These are phyloP conservation scores for Holothuria leucospilota DNA, from an alignment of 53 echinoderm and acorn worm genomes.

Conservation along the genomic window DNA sequence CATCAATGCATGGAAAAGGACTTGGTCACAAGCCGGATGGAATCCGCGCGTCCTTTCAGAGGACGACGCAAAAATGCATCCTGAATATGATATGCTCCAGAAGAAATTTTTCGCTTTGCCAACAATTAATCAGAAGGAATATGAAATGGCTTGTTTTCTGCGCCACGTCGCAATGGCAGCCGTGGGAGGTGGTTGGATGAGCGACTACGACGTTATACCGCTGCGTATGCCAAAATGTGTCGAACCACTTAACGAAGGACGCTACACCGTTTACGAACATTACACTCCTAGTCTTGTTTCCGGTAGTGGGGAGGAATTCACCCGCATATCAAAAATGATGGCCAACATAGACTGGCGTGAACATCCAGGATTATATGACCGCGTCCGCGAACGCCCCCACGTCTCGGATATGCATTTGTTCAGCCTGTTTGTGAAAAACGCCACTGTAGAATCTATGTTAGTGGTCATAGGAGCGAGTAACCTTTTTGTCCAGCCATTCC, in stretches of 20 bases:
- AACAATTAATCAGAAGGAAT: background rate
- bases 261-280: background rate
- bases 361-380: background rate
- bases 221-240: slow-evolving; percentile 4
- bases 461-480: too few relatives aligned
- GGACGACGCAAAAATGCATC: background rate
- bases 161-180: background rate
- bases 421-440: background rate
- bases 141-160: slow-evolving; percentile 28
- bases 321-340: background rate
- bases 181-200: slow-evolving; percentile 20
- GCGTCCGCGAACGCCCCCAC: background rate
- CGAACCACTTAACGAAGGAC: background rate
- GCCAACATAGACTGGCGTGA: background rate
- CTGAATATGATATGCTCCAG: background rate
- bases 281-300: background rate
- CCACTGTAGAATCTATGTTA: background rate
- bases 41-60: background rate
- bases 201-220: slow-evolving; percentile 11
- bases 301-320: background rate
- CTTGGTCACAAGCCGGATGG: background rate
- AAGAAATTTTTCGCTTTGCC: background rate
- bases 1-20: background rate
- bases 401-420: slow-evolving; percentile 18
- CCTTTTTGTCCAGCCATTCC: background rate